Conservation (phyloP, 2,113 vertebrate genomes). For the Sialia sialis region DNA sequence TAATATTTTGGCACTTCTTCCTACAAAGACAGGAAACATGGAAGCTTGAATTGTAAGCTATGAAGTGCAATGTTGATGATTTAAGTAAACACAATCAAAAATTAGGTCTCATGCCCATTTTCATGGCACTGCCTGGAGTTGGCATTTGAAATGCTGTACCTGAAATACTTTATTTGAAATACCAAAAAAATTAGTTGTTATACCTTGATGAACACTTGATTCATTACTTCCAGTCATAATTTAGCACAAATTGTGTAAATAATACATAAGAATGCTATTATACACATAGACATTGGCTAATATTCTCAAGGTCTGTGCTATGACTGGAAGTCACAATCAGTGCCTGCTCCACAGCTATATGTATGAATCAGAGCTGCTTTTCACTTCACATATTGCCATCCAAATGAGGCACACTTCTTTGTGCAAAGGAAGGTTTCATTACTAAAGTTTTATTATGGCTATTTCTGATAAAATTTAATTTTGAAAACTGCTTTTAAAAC, state of each 20-base stretch:
- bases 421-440: not conserved
- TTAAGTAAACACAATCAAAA: not conserved
- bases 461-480: conserved; percentile 2
- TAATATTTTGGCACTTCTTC: not conserved
- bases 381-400: not conserved
- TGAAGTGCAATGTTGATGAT: not conserved
- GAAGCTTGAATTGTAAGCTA: not conserved
- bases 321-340: not conserved
- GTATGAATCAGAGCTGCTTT: not conserved
- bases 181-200: not conserved
- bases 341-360: not conserved
- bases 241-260: not conserved
- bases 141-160: not conserved
- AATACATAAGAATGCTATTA: not conserved
- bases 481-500: not conserved
- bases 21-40: not conserved
- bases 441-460: not conserved
- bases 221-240: not conserved
- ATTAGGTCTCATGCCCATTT: not conserved
- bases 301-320: not conserved
- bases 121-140: not conserved
- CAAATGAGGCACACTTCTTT: not conserved
- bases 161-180: not conserved
- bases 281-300: not conserved
- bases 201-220: not conserved